Evolutionary conservation across 2,888 invertebrate genomes (phyloP).

Genomic region (Melieria omissa): DNA sequence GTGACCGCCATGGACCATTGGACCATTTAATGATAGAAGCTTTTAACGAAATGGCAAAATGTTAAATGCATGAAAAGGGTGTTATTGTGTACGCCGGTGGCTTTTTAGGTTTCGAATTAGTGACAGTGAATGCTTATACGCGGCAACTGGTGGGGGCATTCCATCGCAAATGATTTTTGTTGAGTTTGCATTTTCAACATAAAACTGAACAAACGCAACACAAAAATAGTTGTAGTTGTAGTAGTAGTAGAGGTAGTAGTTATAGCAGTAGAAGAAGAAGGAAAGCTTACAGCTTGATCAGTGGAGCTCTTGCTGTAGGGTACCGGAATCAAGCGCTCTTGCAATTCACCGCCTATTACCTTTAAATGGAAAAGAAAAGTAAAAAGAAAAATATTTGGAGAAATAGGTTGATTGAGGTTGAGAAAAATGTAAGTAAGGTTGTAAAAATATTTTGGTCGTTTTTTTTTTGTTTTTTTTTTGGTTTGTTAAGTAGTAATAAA

Average conservation of each 20-base stretch:
- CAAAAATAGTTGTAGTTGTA: constrained; percentile 19
- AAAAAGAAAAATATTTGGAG: constrained; percentile 63
- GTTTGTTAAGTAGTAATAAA: not conserved
- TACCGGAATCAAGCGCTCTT: constrained; percentile 99
- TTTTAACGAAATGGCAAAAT: too few species aligned
- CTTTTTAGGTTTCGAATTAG: not conserved
- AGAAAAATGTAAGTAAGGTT: constrained; percentile 67
- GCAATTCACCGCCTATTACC: constrained; percentile 99
- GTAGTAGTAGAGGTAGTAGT: constrained; percentile 29
- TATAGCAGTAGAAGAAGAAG: constrained; percentile 46
- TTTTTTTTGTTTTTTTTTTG: constrained; percentile 4
- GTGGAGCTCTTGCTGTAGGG: constrained; percentile 99
- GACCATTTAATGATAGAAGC: too few species aligned
- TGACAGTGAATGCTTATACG: too few species aligned
- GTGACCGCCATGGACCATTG: too few species aligned
- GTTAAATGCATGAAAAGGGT: too few species aligned
- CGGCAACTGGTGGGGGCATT: too few species aligned
- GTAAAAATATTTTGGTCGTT: constrained; percentile 47
- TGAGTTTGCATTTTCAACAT: too few species aligned
- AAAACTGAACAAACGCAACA: constrained; percentile 32
- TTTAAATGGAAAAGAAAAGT: constrained; percentile 81
- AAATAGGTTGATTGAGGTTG: constrained; percentile 68
- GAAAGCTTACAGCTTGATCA: constrained; percentile 98
- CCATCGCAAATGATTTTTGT: too few species aligned
- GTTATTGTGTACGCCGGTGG: too few species aligned